Evolutionary conservation across 2,888 invertebrate genomes (phyloP), one percentile per base, ranked within the genome.

Genomic region (Cataglyphis cursor): DNA sequence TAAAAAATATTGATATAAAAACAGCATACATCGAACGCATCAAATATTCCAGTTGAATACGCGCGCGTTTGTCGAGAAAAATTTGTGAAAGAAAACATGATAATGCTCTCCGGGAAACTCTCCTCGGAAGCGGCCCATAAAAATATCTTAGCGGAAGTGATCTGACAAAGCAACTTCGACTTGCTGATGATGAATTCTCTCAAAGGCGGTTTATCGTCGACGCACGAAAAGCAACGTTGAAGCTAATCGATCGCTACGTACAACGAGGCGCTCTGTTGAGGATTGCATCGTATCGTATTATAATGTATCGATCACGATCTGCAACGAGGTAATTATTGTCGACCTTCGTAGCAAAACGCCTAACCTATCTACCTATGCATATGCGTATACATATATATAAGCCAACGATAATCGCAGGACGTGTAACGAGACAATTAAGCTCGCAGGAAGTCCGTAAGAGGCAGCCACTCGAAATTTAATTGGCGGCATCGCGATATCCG

Each of bases 361-460:
- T 82, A 82, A 54, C 35, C 18, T 18, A 38, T 18, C 72, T 88
- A 85, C 76, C 82, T 65, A 81, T 31, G 31, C 78, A 84, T 51
- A n/a, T 51, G 18, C 2, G n/a, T n/a, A 8, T 51, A n/a, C 18
- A n/a, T 51, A 51, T n/a, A n/a, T 87, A 81, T 75, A 75, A 84
- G 41, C 64, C 81, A 66, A 72, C 64, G 81, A 61, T 65, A 85
- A 90, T 85, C 85, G 81, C 75, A 78, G 62, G 65, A 68, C 88
- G 75, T 85, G 75, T 86, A 90, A 90, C 89, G 87, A 91, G 88
- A 91, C 89, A 89, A 92, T 92, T 92, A 91, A 90, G 82, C 85
- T 83, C 72, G 72, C 81, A 87, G 90, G 89, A 91, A 92, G 89
- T 89, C n/a, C 89, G 85, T 87, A 87, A 87, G 89, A 89, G 85